Base-by-base conservation (phyloP, 2,113 vertebrate species). In the Cisticola juncidis region DNA sequence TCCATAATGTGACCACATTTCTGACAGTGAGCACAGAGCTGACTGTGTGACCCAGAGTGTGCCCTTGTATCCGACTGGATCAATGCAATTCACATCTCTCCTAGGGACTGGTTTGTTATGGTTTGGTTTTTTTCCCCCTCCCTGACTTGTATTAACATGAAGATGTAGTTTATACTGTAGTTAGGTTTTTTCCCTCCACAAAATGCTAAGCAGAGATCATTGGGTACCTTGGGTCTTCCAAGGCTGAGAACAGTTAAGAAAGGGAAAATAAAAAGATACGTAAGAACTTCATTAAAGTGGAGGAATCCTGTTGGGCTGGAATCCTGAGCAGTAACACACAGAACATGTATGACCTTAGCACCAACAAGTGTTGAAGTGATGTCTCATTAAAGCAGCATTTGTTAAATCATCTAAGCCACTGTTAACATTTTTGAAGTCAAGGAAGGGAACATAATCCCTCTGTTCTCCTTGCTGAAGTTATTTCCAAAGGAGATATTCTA, bases 331-430 rank as follows among this genome's bases (percentile, higher is more conserved):
- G 68, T 57, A 33, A 79, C 92, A 94, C 81, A 50, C n/a, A 84
- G 86, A 62, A 90, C 95, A 87, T 69, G 24, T 13, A 74, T 89
- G 97, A 96, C 96, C 97, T 97, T 86, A 62, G 53, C 94, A 95
- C 74, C 86, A 79, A 88, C 71, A 86, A 40, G 86, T 36, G 36
- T 19, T 94, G 73, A 88, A 65, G 33, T 57, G 66, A 74, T 88
- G 90, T 94, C 96, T 98, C 97, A 97, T 98, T 97, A 97, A 93
- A 94, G 60, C 69, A 81, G 73, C 77, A 82, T 95, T 95, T 81
- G 72, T 89, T 94, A 84, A 94, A 94, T 74, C n/a, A 23, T 38
- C 54, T 90, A 50, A 64, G 21, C 51, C 83, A 48, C 54, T 11
- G 23, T 81, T 86, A 78, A 69, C 78, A 71, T 92, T 88, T 91